Conservation (phyloP, 1,140 invertebrate species). For the Tetramorium parvispinum region DNA sequence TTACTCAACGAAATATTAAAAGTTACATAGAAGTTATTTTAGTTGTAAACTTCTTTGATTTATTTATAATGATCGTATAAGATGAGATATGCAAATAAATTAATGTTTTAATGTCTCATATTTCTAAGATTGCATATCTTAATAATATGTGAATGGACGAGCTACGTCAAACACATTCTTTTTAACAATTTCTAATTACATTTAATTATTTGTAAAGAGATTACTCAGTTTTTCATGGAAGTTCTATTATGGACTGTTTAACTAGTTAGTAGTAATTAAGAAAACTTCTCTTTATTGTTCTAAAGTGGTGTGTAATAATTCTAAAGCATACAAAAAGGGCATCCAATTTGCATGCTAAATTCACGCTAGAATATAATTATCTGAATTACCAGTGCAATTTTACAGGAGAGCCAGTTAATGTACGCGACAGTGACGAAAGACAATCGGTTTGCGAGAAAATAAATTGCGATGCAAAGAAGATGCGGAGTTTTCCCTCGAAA, state of each 20-base stretch:
- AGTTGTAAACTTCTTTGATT: not conserved
- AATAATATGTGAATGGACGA: not conserved
- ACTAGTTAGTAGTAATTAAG: not conserved
- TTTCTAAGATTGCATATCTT: not conserved
- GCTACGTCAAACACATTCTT: not conserved
- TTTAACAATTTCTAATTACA: not conserved
- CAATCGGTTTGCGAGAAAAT: not conserved
- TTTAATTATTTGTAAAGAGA: not conserved
- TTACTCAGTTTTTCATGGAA: not conserved
- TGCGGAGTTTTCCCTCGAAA: not conserved
- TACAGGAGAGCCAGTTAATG: not conserved
- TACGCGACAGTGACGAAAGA: not conserved
- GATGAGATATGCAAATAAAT: not conserved
- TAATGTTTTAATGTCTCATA: not conserved
- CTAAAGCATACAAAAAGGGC: not conserved
- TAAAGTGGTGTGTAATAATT: not conserved
- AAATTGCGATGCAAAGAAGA: not conserved
- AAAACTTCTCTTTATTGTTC: not conserved
- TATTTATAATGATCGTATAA: not conserved
- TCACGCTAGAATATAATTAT: not conserved
- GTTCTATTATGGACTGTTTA: not conserved
- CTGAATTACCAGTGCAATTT: not conserved
- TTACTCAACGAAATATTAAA: not conserved
- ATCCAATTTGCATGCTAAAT: not conserved
- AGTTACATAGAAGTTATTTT: not conserved